A percentile compares a stretch with the other conserved stretches of the same genome.
Conservation (phyloP, 2,888 invertebrate species). For the Abrostola tripartita region DNA sequence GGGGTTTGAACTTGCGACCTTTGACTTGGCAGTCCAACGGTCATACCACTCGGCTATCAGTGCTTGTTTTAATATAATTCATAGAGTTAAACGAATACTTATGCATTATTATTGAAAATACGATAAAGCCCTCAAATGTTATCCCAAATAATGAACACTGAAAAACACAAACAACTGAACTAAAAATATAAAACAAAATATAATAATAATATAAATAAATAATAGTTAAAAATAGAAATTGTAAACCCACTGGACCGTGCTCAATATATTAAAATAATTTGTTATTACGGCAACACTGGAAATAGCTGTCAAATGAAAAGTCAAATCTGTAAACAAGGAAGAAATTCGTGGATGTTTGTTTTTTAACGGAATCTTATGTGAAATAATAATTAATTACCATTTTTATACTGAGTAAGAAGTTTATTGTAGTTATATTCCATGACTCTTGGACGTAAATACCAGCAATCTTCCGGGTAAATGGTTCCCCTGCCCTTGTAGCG, state of each 20-base stretch:
- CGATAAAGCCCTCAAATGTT: too few relatives aligned
- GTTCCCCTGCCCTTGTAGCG: slow-evolving; percentile 69
- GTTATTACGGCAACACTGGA: slow-evolving; percentile 32
- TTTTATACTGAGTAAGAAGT: slow-evolving; percentile 56
- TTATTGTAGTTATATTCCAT: slow-evolving; percentile 71
- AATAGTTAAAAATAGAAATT: slow-evolving; percentile 18
- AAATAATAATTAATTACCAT: slow-evolving; percentile 57
- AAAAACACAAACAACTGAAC: background rate
- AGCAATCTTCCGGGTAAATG: slow-evolving; percentile 87
- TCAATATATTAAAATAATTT: background rate
- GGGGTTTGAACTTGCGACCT: too few relatives aligned
- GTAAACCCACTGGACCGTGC: slow-evolving; percentile 6
- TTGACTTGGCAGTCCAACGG: too few relatives aligned
- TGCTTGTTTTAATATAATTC: too few relatives aligned
- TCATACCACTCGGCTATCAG: too few relatives aligned
- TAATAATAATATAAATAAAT: too few relatives aligned
- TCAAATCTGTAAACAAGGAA: slow-evolving; percentile 63
- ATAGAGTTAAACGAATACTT: too few relatives aligned
- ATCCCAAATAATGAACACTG: background rate
- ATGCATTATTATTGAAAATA: too few relatives aligned
- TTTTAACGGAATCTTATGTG: slow-evolving; percentile 66
- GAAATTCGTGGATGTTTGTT: slow-evolving; percentile 57
- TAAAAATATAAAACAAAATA: too few relatives aligned
- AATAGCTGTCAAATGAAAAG: slow-evolving; percentile 37
- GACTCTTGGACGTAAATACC: slow-evolving; percentile 87